Evolutionary conservation across 1,140 invertebrate species (phyloP), one percentile per base, ranked within the genome.

Genomic region (Ylistrum balloti): DNA sequence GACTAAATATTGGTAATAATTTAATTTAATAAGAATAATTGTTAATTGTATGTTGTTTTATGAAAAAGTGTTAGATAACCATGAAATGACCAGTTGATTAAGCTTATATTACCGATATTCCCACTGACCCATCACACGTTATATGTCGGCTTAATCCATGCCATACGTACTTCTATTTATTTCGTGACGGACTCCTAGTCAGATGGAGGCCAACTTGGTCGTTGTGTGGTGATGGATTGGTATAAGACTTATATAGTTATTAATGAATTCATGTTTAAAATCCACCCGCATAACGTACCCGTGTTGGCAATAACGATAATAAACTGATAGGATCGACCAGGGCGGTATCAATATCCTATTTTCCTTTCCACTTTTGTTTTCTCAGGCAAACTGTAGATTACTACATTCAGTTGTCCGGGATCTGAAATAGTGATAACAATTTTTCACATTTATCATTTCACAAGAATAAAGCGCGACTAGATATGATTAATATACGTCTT

Each of bases 251-350:
- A 74, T n/a, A n/a, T 74, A 74, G 56, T 74, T 74, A 74, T 74
- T 74, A 74, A 74, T 74, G 56, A n/a, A 74, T 74, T 74, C 56
- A 74, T 74, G 56, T 74, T 28, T 28, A 74, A 17, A n/a, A 74
- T 28, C 56, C n/a, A 74, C 56, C 56, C 56, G 28, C 56, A 74
- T n/a, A 74, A 74, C 56, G 13, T 74, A 74, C n/a, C 56, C 56
- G 56, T 28, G 56, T 28, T 74, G 17, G 20, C 56, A 74, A 74
- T 74, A 74, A n/a, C 22, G 22, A 74, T 74, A n/a, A 74, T 28
- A 74, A 5, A 74, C n/a, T 3, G 56, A 74, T 74, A 74, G 17
- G 22, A 74, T 74, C 56, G n/a, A 28, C 56, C 56, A 5, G 56
- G 56, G 56, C 56, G 22, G 22, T n/a, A 28, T n/a, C 56, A 74